Conservation (phyloP, 2,888 invertebrate species). For the Heteromurus nitidus region DNA sequence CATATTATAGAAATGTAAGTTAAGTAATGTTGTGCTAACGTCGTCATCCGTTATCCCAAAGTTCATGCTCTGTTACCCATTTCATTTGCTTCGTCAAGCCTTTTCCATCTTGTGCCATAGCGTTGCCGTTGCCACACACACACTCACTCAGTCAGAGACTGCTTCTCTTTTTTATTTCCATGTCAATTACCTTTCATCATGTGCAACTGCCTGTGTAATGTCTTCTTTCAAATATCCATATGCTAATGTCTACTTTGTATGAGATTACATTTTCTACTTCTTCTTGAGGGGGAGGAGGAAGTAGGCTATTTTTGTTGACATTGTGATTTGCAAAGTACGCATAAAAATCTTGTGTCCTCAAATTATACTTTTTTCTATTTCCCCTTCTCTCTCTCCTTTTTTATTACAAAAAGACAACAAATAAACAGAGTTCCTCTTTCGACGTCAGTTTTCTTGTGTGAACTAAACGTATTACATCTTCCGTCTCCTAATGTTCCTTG, state of each 20-base stretch:
- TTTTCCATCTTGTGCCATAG: background rate
- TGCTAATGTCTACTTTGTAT: background rate
- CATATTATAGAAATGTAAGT: too few species aligned
- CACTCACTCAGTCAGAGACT: background rate
- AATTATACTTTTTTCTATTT: background rate
- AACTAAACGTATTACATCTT: background rate
- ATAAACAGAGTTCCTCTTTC: background rate
- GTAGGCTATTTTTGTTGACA: conserved; percentile 62
- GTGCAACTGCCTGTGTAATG: background rate
- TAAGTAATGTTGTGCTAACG: too few species aligned
- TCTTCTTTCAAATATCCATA: too few species aligned
- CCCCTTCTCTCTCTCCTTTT: too few species aligned
- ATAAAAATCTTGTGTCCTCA: conserved; percentile 22
- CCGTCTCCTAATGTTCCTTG: too few species aligned
- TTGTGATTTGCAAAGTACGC: conserved; percentile 48
- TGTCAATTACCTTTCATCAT: conserved; percentile 7
- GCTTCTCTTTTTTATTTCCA: background rate
- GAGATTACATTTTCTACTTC: background rate
- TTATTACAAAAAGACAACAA: background rate
- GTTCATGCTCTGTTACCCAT: conserved; percentile 43
- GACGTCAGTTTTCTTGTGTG: background rate
- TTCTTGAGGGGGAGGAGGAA: conserved; percentile 62
- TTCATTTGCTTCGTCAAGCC: conserved; percentile 23
- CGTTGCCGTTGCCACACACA: conserved; percentile 1
- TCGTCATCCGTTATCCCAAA: conserved; percentile 39